These are phyloP conservation scores for Urechis unicinctus DNA, from an alignment of 2,888 invertebrate species.

Conservation along the genomic window DNA sequence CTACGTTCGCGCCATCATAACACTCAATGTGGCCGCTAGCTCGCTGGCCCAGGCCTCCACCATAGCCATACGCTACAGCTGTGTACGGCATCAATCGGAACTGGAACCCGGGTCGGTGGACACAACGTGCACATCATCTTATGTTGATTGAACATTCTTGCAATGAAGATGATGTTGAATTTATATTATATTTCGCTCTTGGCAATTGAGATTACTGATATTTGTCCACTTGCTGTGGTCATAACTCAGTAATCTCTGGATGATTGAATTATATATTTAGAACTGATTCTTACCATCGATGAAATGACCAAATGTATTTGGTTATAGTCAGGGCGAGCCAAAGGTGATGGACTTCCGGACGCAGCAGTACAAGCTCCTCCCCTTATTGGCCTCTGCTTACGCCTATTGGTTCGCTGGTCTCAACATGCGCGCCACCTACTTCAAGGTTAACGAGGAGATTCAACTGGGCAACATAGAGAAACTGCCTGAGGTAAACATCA, in stretches of 20 bases:
- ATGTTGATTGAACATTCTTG: no score
- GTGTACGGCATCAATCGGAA: conserved; percentile 78
- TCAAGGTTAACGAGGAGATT: conserved; percentile 59
- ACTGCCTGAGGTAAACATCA: conserved; percentile 63
- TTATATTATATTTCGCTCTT: no score
- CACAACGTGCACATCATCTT: no score
- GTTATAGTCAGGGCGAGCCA: conserved; percentile 66
- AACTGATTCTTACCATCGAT: no score
- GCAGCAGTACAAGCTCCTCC: conserved; percentile 87
- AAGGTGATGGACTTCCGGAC: conserved; percentile 90
- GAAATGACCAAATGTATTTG: no score
- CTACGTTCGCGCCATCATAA: conserved; percentile 80
- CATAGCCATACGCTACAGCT: conserved; percentile 84
- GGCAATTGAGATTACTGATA: no score
- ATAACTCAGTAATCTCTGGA: no score
- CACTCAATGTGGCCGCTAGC: conserved; percentile 61
- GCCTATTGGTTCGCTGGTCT: conserved; percentile 63
- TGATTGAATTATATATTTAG: no score
- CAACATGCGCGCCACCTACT: conserved; percentile 32
- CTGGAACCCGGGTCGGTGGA: conserved; percentile 28
- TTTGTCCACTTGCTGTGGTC: no score
- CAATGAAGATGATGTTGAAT: no score
- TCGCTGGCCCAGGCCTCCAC: conserved; percentile 20
- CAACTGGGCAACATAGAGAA: conserved; percentile 74
- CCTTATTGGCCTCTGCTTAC: conserved; percentile 73